Percentiles rank a stretch among this genome's conserved stretches.
These are phyloP conservation scores for Corbicula japonica DNA, from an alignment of 2,888 invertebrate species.

Conservation along the genomic window DNA sequence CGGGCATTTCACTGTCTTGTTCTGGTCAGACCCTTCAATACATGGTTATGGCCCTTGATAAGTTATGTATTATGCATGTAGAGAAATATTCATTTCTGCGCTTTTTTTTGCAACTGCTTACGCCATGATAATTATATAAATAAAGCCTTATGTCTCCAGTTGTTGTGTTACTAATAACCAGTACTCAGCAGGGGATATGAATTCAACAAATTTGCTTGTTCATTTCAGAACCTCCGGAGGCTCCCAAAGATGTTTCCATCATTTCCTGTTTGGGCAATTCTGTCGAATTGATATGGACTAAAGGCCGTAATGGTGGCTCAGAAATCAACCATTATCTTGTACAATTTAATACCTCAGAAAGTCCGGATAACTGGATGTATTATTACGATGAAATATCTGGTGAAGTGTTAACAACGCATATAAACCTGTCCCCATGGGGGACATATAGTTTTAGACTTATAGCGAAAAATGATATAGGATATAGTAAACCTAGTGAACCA, in stretches of 20 bases:
- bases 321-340: constrained; percentile 95
- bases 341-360: constrained; percentile 97
- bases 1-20: too few relatives aligned
- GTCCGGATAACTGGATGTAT: constrained; percentile 93
- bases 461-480: constrained; percentile 85
- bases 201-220: not conserved
- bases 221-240: constrained; percentile 94
- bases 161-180: too few relatives aligned
- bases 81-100: too few relatives aligned
- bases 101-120: too few relatives aligned
- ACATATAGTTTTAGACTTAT: constrained; percentile 86
- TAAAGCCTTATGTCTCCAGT: too few relatives aligned
- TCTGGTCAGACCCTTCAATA: too few relatives aligned
- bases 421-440: constrained; percentile 83
- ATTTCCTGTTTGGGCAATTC: constrained; percentile 89
- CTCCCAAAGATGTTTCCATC: constrained; percentile 90
- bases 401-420: constrained; percentile 64
- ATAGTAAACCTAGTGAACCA: constrained; percentile 83
- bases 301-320: constrained; percentile 97
- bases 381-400: constrained; percentile 74
- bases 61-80: too few relatives aligned
- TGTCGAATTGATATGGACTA: constrained; percentile 90
- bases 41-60: too few relatives aligned
- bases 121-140: too few relatives aligned
- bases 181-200: too few relatives aligned